Evolutionary conservation across 2,888 invertebrate genomes (phyloP), one percentile per base, ranked within the genome.

Genomic region (Microctonus hyperodae): DNA sequence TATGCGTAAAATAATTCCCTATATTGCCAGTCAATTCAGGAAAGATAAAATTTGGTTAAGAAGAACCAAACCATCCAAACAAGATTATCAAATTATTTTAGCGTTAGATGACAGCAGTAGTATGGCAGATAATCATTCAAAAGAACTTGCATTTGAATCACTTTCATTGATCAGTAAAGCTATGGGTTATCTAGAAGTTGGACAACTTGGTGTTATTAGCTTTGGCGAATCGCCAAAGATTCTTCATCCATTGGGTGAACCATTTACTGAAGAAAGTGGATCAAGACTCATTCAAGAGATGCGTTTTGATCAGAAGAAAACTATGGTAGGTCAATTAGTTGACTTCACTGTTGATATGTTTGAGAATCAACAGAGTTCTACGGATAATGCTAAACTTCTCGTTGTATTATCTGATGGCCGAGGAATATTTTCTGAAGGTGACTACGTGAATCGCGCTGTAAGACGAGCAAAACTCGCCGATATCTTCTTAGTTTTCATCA

Each of bases 41-140:
- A 99, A 99, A 83, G 98, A 99, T 83, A 97, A 98, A 84, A 99
- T 99, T 79, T 99, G 99, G 99, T 82, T 99, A 78, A 88, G 98
- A 13, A 87, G 99, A 64, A 98, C 96, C 0, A 96, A 96, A 83
- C 97, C 97, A 0, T 96, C 95, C 0, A 95, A 96, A 80, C 88
- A 99, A 57, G 94, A 98, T 75, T 99, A 99, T 85, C 97, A 97
- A 84, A 95, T 98, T 58, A 91, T 97, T 22, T 87, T 99, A 53
- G 98, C 99, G 0, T 91, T 99, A 6, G 99, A 99, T 82, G 98
- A 99, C 83, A 98, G 98, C 0, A 92, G 92, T 78, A 91, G 91
- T 2, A 95, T 95, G 95, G 88, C 91, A n/a, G 93, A 95, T 76
- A 95, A 93, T 78, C 90, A 92, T 78, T 94, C 95, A 53, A 95